Percentiles rank a stretch among this genome's conserved stretches.
Evolutionary conservation across 2,888 invertebrate genomes (phyloP).

Genomic region (Aelia acuminata): DNA sequence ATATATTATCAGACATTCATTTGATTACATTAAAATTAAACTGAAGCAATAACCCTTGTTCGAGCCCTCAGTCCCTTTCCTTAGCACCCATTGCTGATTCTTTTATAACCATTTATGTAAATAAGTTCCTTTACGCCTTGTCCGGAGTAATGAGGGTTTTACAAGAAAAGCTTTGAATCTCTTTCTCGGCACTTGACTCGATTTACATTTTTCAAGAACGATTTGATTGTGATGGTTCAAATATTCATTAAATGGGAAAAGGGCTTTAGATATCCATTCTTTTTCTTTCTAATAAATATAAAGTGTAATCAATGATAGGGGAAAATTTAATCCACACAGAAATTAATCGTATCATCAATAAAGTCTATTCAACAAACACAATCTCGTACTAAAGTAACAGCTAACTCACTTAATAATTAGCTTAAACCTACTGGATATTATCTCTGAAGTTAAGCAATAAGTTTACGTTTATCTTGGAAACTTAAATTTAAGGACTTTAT

Average conservation of each 20-base stretch:
- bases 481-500: no score
- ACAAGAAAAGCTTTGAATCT: conserved; percentile 1
- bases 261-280: background rate
- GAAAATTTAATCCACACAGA: no score
- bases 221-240: background rate
- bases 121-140: background rate
- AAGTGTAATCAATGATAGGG: no score
- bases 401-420: no score
- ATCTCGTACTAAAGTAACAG: no score
- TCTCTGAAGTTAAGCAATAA: no score
- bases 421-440: no score
- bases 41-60: background rate
- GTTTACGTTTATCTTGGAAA: no score
- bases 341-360: no score
- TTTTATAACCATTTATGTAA: conserved; percentile 18
- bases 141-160: background rate
- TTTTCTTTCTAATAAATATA: no score
- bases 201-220: background rate
- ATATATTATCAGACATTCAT: background rate
- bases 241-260: background rate
- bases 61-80: background rate
- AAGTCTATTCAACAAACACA: no score
- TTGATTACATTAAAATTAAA: background rate
- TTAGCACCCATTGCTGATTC: background rate
- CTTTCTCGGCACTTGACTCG: background rate